Conservation (phyloP, 2,113 vertebrate genomes). For the Eurypyga helias region DNA sequence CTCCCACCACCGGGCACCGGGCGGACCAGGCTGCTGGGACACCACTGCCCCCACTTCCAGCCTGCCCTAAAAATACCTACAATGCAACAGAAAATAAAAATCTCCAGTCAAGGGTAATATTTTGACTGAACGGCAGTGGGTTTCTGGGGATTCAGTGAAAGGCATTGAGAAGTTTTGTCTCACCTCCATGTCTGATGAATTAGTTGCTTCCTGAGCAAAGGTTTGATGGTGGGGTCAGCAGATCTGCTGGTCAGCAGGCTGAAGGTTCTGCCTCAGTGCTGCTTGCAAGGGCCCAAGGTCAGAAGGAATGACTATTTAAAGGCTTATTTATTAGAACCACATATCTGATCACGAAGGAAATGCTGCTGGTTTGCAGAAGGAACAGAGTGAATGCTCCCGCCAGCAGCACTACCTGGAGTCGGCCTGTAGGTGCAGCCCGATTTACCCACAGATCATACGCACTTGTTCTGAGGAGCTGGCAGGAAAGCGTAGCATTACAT, state of each 20-base stretch:
- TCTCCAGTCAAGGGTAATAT: neutral
- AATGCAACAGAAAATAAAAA: fast-evolving
- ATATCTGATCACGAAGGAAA: neutral
- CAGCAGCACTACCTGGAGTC: fast-evolving
- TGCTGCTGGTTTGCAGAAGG: neutral
- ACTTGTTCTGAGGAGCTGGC: neutral
- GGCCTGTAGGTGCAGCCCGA: neutral
- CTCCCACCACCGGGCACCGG: neutral
- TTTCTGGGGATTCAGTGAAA: too few relatives aligned
- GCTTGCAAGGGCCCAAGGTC: neutral
- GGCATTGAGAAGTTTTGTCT: fast-evolving
- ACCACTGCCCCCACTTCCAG: fast-evolving
- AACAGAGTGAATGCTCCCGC: neutral
- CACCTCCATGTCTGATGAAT: fast-evolving
- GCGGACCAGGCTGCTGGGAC: neutral
- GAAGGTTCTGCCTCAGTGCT: fast-evolving
- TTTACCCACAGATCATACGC: neutral
- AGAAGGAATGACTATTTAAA: neutral
- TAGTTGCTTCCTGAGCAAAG: fast-evolving
- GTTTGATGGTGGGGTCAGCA: fast-evolving
- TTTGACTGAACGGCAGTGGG: fast-evolving
- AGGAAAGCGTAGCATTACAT: neutral
- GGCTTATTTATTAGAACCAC: neutral
- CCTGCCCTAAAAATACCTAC: neutral
- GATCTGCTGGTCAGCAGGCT: neutral